Evolutionary conservation across 1,140 invertebrate genomes (phyloP), one percentile per base, ranked within the genome.

Genomic region (Bactericera cockerelli): DNA sequence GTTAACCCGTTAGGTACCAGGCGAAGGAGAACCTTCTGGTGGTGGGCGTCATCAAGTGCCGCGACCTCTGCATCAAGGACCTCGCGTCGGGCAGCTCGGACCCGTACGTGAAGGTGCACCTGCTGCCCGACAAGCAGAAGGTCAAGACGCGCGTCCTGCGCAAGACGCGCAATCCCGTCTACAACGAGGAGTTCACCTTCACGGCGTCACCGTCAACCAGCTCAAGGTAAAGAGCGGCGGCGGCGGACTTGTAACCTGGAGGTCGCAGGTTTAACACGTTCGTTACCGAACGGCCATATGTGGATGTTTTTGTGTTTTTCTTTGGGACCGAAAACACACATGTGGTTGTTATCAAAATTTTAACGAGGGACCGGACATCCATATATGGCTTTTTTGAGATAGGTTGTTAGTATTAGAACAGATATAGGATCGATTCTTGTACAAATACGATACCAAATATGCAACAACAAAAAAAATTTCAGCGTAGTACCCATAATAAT

Each of bases 131-230:
- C 61, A 95, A 95, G 71, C 89, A 94, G 67, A 89, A 93, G 69
- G 89, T 92, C 6, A 97, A 97, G 73, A 96, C 93, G 38, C 79
- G 93, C 22, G 92, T 96, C 1, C 79, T 97, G 10, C 79, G 92
- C 42, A 93, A 93, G 67, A 95, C 92, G 10, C 77, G 84, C 14
- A 89, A 92, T 73, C 93, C 93, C 0, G 82, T 93, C 6, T 97
- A 95, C 71, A 91, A 97, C 67, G 93, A 97, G 70, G 91, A 95
- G 68, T 96, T 97, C 69, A 95, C 92, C 0, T 95, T 97, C 76
- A 96, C 93, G 92, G 92, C 26, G 83, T 96, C 61, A 84, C 81
- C n/a, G 31, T 80, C 83, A 56, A 84, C 65, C 89, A 93, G 70
- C 74, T 96, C 2, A 74, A 78, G 72, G 79, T 79, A 67, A 62